phyloP scores from a whole-genome alignment of 2,888 invertebrate genomes.

The Oxyscelio sp. region DNA sequence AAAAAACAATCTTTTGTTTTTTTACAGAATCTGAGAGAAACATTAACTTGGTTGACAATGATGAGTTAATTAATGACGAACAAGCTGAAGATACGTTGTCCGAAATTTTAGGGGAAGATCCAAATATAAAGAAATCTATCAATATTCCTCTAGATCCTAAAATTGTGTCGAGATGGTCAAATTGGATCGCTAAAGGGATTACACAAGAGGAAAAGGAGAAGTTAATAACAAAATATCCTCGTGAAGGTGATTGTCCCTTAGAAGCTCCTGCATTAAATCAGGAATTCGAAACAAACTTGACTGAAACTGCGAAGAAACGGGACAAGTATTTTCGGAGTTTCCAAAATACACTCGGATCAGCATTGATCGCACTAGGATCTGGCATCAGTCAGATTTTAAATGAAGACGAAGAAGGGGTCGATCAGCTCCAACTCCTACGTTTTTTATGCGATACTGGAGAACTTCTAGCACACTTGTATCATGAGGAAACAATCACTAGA shows the following conservation, averaged over 20 bases:
- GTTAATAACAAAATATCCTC: slow-evolving; percentile 32
- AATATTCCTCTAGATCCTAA: too few species aligned
- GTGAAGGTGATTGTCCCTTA: slow-evolving; percentile 36
- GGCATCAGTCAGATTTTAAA: background rate
- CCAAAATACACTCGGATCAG: slow-evolving; percentile 16
- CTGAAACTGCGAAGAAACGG: slow-evolving; percentile 29
- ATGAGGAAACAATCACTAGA: slow-evolving; percentile 9
- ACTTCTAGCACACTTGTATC: background rate
- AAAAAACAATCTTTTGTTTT: too few species aligned
- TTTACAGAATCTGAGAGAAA: too few species aligned
- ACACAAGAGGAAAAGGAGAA: too few species aligned
- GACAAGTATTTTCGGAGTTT: background rate
- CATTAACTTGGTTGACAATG: too few species aligned
- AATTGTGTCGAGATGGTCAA: too few species aligned
- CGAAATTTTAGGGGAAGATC: too few species aligned
- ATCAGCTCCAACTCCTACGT: background rate
- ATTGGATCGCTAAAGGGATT: too few species aligned
- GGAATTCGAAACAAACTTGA: slow-evolving; percentile 39
- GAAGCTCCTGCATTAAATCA: slow-evolving; percentile 60
- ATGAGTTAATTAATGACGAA: too few species aligned
- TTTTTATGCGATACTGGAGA: slow-evolving; percentile 9
- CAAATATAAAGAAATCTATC: too few species aligned
- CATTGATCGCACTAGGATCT: background rate
- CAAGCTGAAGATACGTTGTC: too few species aligned
- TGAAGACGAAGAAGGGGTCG: slow-evolving; percentile 3